phyloP scores from a whole-genome alignment of 2,888 invertebrate species.

The Chrysolina oricalcia region DNA sequence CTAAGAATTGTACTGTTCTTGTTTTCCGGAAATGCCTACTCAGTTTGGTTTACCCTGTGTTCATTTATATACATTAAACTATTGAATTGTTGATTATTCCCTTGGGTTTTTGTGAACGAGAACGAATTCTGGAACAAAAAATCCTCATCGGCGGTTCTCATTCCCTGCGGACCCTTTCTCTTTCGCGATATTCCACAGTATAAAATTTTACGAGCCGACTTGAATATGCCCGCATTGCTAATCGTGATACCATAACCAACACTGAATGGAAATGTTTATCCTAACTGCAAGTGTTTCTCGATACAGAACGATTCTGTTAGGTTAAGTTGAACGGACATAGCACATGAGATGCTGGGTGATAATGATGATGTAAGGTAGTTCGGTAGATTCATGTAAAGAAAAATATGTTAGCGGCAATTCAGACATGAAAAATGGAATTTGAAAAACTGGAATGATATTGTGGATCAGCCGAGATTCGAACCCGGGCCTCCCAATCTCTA shows the following conservation, averaged over 20 bases:
- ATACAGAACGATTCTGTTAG: background rate
- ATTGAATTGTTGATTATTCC: background rate
- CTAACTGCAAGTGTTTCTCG: background rate
- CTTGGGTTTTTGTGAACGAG: background rate
- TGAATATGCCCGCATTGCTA: slow-evolving; percentile 6
- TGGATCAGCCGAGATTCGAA: too few relatives aligned
- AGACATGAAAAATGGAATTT: too few relatives aligned
- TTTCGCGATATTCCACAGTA: background rate
- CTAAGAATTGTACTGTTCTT: too few relatives aligned
- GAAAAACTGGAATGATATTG: too few relatives aligned
- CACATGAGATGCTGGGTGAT: background rate
- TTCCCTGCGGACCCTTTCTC: background rate
- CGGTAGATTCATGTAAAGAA: too few relatives aligned
- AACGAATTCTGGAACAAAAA: background rate
- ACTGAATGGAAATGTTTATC: background rate
- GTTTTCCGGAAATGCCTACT: too few relatives aligned
- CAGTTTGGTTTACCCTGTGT: too few relatives aligned
- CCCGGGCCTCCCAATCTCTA: too few relatives aligned
- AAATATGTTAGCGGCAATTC: too few relatives aligned
- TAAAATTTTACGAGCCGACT: slow-evolving; percentile 2
- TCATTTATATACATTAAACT: background rate
- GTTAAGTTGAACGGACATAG: background rate
- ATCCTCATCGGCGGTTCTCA: background rate
- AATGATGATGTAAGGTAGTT: too few relatives aligned
- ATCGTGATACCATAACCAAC: background rate